Conservation (phyloP, 2,113 vertebrate species). For the Proterorhinus semilunaris region DNA sequence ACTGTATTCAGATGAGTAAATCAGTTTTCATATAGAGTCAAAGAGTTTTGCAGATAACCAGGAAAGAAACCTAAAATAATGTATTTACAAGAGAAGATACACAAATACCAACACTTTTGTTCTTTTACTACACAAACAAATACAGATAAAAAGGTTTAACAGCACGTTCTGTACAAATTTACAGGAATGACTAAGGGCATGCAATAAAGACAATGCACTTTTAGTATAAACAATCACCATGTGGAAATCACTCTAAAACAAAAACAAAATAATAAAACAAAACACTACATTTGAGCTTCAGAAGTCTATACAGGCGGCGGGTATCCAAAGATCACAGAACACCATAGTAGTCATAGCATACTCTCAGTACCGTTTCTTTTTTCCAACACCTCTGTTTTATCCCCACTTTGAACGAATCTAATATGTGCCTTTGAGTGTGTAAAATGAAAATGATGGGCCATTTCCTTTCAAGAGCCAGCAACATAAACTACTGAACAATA, state of each 20-base stretch:
- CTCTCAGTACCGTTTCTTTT: constrained; percentile 38
- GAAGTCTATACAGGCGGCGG: not conserved
- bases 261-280: not conserved
- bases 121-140: not conserved
- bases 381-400: not conserved
- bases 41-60: not conserved
- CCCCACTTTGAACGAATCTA: too few species aligned
- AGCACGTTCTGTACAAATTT: constrained; percentile 7
- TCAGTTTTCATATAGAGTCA: not conserved
- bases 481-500: too few species aligned
- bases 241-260: not conserved
- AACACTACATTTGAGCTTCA: not conserved
- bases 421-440: too few species aligned
- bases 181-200: constrained; percentile 4
- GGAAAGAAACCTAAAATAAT: not conserved
- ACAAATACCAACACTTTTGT: not conserved
- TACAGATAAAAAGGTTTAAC: not conserved
- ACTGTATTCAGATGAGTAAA: constrained; percentile 9
- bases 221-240: not conserved
- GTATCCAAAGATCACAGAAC: not conserved
- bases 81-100: not conserved
- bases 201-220: constrained; percentile 2
- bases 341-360: constrained; percentile 19
- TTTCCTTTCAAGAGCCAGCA: too few species aligned
- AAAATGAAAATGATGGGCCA: too few species aligned